Percentiles rank a stretch among this genome's conserved stretches.
These are phyloP conservation scores for Manduca sexta DNA, from an alignment of 1,140 invertebrate species.

Conservation along the genomic window DNA sequence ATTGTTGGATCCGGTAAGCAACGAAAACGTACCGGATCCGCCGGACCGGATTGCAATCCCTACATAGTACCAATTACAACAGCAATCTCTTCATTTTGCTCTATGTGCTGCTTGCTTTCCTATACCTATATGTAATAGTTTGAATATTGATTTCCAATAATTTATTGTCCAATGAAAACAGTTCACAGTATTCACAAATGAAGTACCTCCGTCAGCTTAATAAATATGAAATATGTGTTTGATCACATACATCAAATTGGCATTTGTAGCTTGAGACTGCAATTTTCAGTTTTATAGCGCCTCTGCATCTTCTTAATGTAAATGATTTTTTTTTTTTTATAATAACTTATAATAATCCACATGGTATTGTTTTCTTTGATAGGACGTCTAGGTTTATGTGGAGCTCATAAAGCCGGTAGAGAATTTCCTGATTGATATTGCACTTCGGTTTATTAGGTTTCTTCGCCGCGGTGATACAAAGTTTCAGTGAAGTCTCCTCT, in stretches of 20 bases:
- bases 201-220: neutral
- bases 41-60: too few species aligned
- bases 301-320: neutral
- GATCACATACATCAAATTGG: too few species aligned
- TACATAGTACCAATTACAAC: too few species aligned
- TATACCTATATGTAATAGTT: too few species aligned
- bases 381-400: constrained; percentile 30
- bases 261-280: neutral
- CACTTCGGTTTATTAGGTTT: constrained; percentile 37
- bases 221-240: neutral
- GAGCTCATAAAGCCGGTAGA: constrained; percentile 32
- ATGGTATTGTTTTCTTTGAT: constrained; percentile 14
- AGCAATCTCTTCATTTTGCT: too few species aligned
- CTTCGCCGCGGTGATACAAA: constrained; percentile 27
- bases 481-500: constrained; percentile 8
- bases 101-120: too few species aligned
- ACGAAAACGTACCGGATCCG: too few species aligned
- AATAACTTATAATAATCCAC: constrained; percentile 1
- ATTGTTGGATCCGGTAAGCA: too few species aligned
- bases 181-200: too few species aligned
- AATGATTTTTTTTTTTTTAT: neutral
- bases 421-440: constrained; percentile 44
- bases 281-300: neutral
- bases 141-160: too few species aligned
- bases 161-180: too few species aligned